A percentile compares a stretch with the other conserved stretches of the same genome.
phyloP scores from a whole-genome alignment of 2,113 vertebrate genomes.

The Spilogale gracilis region DNA sequence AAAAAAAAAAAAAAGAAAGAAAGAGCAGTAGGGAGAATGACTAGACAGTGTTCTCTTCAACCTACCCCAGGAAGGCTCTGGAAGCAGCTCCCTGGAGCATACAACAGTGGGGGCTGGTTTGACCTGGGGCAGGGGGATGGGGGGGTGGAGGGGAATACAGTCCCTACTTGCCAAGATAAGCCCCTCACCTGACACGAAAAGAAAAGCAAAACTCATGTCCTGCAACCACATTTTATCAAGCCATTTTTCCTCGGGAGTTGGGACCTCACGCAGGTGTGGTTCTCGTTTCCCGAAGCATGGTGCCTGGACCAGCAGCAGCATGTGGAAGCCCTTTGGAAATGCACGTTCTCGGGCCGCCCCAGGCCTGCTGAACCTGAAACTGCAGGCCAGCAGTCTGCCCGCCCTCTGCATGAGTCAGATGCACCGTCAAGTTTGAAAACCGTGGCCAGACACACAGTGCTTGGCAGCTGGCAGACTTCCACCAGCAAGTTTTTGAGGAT shows the following conservation, averaged over 20 bases:
- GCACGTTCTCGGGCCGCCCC: neutral
- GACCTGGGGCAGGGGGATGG: accelerated
- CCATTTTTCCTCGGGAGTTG: neutral
- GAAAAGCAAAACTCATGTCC: neutral
- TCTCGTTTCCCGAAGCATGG: neutral
- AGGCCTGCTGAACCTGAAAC: neutral
- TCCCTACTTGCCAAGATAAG: neutral
- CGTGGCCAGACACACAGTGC: neutral
- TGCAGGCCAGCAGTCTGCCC: neutral
- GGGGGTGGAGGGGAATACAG: neutral
- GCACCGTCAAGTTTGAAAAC: neutral
- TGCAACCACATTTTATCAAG: neutral
- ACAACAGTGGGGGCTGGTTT: neutral
- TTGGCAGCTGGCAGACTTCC: neutral
- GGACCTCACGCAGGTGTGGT: no score
- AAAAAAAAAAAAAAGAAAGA: no score
- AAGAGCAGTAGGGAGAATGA: neutral
- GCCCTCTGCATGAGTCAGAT: accelerated
- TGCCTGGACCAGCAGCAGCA: neutral
- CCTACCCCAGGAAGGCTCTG: neutral
- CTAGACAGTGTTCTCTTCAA: neutral
- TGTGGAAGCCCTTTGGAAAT: neutral
- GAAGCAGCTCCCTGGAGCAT: neutral
- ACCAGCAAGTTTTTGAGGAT: neutral
- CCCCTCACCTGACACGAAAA: neutral